These are phyloP conservation scores for Probosciger aterrimus DNA, from an alignment of 2,113 vertebrate species.

Conservation along the genomic window DNA sequence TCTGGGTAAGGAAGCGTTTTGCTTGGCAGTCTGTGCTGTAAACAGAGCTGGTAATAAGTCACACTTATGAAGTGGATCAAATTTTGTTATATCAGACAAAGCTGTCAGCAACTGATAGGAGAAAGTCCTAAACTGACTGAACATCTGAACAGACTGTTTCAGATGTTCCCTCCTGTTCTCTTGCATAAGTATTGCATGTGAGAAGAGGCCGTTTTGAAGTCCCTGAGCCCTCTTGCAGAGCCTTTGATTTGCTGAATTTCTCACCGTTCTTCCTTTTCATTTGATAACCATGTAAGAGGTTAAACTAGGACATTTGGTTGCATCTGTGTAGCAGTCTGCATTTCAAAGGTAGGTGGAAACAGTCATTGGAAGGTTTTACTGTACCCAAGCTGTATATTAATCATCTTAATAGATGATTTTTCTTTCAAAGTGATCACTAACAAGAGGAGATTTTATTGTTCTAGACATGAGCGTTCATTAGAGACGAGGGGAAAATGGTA, in stretches of 20 bases:
- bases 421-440: neutral
- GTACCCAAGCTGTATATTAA: neutral
- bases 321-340: neutral
- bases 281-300: neutral
- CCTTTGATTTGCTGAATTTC: conserved; percentile 6
- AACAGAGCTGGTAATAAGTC: neutral
- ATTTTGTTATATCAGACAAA: neutral
- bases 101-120: neutral
- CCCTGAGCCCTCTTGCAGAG: neutral
- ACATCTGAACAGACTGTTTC: neutral
- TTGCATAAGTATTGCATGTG: neutral
- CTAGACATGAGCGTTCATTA: conserved; percentile 9
- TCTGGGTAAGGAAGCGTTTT: neutral
- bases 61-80: neutral
- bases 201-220: conserved; percentile 26
- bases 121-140: neutral
- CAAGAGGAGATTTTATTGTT: conserved; percentile 10
- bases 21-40: neutral
- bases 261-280: neutral
- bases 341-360: conserved; percentile 46
- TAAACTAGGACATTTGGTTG: conserved; percentile 19
- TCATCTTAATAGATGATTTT: conserved; percentile 11
- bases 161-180: neutral
- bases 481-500: neutral
- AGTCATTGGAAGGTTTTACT: neutral